Evolutionary conservation across 2,888 invertebrate genomes (phyloP).

Genomic region (Drosophila ustulata): DNA sequence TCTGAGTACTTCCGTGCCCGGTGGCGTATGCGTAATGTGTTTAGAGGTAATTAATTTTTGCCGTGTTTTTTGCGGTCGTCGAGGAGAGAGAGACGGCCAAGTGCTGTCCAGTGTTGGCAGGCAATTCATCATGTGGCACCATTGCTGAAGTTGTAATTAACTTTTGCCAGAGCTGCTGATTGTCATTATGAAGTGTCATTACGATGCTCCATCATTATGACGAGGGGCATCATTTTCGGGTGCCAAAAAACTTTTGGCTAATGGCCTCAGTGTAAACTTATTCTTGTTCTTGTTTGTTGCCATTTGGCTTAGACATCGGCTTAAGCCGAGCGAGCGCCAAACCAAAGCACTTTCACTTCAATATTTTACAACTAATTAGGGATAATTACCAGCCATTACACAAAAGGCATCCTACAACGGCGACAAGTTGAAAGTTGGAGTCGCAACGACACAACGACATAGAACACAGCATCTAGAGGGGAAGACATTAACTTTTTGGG

Average conservation of each 20-base stretch:
- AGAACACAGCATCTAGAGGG: background rate
- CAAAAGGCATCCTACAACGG: conserved; percentile 33
- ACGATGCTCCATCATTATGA: conserved; percentile 8
- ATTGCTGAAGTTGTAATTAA: conserved; percentile 47
- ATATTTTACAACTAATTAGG: conserved; percentile 73
- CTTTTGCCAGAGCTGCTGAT: conserved; percentile 24
- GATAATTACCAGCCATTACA: conserved; percentile 68
- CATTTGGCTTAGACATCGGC: conserved; percentile 24
- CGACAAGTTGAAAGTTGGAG: conserved; percentile 33
- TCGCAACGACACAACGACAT: background rate
- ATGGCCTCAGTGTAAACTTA: conserved; percentile 41
- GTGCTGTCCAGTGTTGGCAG: conserved; percentile 17
- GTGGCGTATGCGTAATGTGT: conserved; percentile 36
- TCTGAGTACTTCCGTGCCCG: conserved; percentile 9
- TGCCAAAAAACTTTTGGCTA: conserved; percentile 33
- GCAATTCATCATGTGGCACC: conserved; percentile 52
- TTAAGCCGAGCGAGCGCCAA: conserved; percentile 9
- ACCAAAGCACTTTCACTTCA: conserved; percentile 56
- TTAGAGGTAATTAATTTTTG: conserved; percentile 51
- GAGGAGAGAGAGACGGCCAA: background rate
- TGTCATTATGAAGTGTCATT: conserved; percentile 29
- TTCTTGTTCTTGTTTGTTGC: conserved; percentile 20
- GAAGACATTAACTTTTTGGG: background rate
- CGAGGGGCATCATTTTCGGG: conserved; percentile 8
- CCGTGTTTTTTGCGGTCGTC: conserved; percentile 9